These are phyloP conservation scores for honey bee (Apis mellifera) DNA, from an alignment of 1,140 invertebrate genomes.

Conservation along the genomic window DNA sequence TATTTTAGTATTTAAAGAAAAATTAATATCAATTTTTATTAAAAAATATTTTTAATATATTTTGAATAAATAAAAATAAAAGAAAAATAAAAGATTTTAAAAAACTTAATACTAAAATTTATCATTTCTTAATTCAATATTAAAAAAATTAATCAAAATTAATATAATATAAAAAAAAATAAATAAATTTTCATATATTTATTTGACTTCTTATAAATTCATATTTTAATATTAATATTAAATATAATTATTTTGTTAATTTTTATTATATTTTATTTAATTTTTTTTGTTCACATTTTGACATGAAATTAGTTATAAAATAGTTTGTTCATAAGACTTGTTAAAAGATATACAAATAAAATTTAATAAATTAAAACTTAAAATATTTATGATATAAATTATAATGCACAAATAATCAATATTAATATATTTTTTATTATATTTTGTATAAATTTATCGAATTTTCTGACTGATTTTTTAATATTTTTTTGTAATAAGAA, in stretches of 20 bases:
- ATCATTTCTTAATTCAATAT: background rate
- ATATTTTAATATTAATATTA: background rate
- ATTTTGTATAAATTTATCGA: no score
- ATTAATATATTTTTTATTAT: no score
- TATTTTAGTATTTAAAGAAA: background rate
- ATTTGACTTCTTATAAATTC: background rate
- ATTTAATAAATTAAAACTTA: background rate
- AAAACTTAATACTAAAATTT: background rate
- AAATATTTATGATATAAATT: background rate
- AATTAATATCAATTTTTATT: background rate
- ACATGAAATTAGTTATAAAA: background rate
- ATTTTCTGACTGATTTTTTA: no score
- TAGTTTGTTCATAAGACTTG: background rate
- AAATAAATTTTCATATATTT: no score
- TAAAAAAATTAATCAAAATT: background rate
- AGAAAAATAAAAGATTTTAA: background rate
- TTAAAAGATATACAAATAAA: background rate
- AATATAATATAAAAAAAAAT: background rate
- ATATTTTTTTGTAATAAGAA: no score
- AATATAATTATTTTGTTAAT: background rate
- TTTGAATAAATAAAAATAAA: background rate
- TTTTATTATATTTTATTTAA: background rate
- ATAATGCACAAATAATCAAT: background rate
- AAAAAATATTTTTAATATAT: background rate
- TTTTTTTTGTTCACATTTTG: background rate